Evolutionary conservation across 2,888 invertebrate genomes (phyloP).

Genomic region (Amphipyra berbera): DNA sequence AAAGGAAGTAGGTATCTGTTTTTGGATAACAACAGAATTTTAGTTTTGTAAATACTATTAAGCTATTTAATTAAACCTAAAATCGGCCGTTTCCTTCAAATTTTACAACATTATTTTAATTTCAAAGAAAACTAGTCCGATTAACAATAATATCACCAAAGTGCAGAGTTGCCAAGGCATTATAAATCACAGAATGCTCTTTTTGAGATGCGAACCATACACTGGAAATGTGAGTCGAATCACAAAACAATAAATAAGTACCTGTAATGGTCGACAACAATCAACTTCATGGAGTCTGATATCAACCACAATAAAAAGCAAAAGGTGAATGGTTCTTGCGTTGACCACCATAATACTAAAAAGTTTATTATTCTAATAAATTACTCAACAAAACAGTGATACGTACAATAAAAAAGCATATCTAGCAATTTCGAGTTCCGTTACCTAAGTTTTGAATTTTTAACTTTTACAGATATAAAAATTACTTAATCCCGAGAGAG

Average conservation of each 20-base stretch:
- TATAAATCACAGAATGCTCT: constrained; percentile 83
- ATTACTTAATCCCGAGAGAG: constrained; percentile 88
- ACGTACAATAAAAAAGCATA: constrained; percentile 68
- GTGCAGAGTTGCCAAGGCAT: constrained; percentile 80
- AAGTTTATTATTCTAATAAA: constrained; percentile 50
- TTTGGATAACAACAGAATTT: constrained; percentile 61
- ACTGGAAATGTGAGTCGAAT: constrained; percentile 42
- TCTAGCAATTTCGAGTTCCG: constrained; percentile 74
- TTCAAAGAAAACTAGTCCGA: constrained; percentile 68
- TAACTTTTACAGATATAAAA: constrained; percentile 80
- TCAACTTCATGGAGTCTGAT: constrained; percentile 29
- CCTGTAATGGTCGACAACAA: constrained; percentile 42
- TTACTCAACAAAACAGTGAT: constrained; percentile 68
- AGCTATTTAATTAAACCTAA: constrained; percentile 59
- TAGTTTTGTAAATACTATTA: constrained; percentile 53
- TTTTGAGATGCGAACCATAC: constrained; percentile 64
- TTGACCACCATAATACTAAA: constrained; percentile 67
- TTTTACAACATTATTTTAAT: constrained; percentile 55
- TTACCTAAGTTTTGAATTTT: constrained; percentile 68
- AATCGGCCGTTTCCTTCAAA: constrained; percentile 64
- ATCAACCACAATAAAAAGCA: constrained; percentile 59
- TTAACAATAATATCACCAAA: constrained; percentile 74
- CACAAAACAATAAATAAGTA: constrained; percentile 63
- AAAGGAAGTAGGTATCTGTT: constrained; percentile 39
- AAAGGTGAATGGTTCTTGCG: constrained; percentile 62